Evolutionary conservation across 1,140 invertebrate genomes (phyloP), one percentile per base, ranked within the genome.

Genomic region (Cecropterus lyciades): DNA sequence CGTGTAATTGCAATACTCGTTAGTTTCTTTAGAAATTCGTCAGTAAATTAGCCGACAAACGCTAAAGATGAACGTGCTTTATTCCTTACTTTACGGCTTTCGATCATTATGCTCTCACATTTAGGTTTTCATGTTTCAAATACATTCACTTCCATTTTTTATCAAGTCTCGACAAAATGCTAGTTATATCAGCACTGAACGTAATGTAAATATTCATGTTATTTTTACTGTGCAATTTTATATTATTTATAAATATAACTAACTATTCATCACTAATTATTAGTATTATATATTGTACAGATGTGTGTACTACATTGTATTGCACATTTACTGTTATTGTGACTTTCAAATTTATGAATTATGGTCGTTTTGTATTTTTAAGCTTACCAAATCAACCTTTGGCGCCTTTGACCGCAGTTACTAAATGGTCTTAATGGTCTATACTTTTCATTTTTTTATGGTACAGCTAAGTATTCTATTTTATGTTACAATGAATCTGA

Each of bases 321-420:
- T 13, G 14, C 24, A 51, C 33, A 16, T 10, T 16, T 37, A 60
- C 27, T 20, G 27, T 63, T 42, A 40, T 17, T 37, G 15, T 52
- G n/a, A 48, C 48, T 63, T 52, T 33, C 59, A 52, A 27, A 52
- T 15, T 52, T 52, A 52, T 63, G 48, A n/a, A 43, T 63, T 52
- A 52, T 52, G 13, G 20, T 52, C n/a, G 27, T 63, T 63, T 63
- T 52, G 20, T 52, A 52, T 24, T 14, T n/a, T 15, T 15, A 14
- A 42, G 59, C 48, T 63, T 52, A 43, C 60, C 20, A 33, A 52
- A 63, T 63, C 60, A 63, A 52, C 59, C 13, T 42, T 52, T 63
- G 48, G 42, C 33, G 27, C 16, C 51, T 43, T 55, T 63, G 48
- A 40, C 59, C 30, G 42, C 46, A 43, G 33, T 63, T 51, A 51